phyloP scores from a whole-genome alignment of 2,888 invertebrate genomes.

The Panopea generosa region DNA sequence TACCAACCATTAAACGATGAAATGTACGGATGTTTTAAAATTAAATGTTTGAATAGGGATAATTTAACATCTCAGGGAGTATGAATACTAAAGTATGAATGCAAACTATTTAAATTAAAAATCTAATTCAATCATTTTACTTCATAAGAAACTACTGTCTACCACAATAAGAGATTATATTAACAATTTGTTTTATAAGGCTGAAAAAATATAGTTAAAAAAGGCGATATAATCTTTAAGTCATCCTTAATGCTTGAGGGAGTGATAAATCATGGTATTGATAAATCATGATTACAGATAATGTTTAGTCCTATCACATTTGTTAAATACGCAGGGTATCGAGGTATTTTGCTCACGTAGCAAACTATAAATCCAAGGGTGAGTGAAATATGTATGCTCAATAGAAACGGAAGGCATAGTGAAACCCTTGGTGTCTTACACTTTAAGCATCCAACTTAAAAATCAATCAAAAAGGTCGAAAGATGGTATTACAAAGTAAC shows the following conservation, averaged over 20 bases:
- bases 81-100: no score
- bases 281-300: not conserved
- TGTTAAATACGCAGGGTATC: conserved; percentile 54
- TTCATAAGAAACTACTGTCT: no score
- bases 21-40: no score
- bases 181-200: no score
- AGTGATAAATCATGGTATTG: conserved; percentile 2
- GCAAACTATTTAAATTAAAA: no score
- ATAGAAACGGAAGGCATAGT: conserved; percentile 6
- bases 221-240: no score
- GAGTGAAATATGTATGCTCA: conserved; percentile 1
- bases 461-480: conserved; percentile 36
- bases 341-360: conserved; percentile 31
- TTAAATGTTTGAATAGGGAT: no score
- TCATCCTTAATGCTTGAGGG: not conserved
- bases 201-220: no score
- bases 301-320: conserved; percentile 45
- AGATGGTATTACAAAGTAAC: conserved; percentile 20
- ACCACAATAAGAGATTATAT: no score
- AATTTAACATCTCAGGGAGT: no score
- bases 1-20: no score
- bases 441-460: conserved; percentile 18
- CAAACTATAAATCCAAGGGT: conserved; percentile 23
- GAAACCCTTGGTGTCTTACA: not conserved
- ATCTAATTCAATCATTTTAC: no score